A percentile compares a stretch with the other conserved stretches of the same genome.
phyloP scores from a whole-genome alignment of 2,888 invertebrate species.

The Lepidonotus clava region DNA sequence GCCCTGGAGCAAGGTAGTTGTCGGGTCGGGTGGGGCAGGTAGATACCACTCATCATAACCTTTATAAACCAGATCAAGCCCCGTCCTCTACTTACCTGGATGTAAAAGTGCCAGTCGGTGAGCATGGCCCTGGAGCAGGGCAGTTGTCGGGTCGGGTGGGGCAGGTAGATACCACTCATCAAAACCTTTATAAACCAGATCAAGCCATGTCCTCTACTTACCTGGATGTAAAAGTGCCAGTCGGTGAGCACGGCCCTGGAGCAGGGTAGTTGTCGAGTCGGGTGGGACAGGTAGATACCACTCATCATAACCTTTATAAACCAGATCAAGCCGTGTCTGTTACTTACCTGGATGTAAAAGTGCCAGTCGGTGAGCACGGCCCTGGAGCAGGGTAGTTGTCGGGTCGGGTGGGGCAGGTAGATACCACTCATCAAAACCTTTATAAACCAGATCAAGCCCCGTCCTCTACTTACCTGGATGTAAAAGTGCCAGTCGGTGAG shows the following conservation, averaged over 20 bases:
- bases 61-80: too few species aligned
- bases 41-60: neutral
- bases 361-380: slow-evolving; percentile 22
- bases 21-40: slow-evolving; percentile 35
- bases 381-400: slow-evolving; percentile 40
- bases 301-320: too few species aligned
- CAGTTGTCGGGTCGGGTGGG: slow-evolving; percentile 35
- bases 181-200: too few species aligned
- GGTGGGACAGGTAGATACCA: slow-evolving; percentile 36
- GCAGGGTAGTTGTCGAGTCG: slow-evolving; percentile 40
- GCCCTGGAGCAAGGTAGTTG: slow-evolving; percentile 38
- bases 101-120: too few species aligned
- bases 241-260: neutral
- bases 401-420: slow-evolving; percentile 31
- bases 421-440: neutral
- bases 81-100: too few species aligned
- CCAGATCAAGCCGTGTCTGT: too few species aligned
- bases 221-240: slow-evolving; percentile 40
- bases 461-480: too few species aligned
- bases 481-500: slow-evolving; percentile 54
- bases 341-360: slow-evolving; percentile 29
- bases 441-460: too few species aligned
- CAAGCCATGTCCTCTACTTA: too few species aligned
- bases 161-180: slow-evolving; percentile 1
- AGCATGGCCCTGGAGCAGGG: slow-evolving; percentile 38